Evolutionary conservation across 2,797 vertebrate genomes (phyloP), one percentile per base, ranked within the genome.

Genomic region (Smutsia gigantea): DNA sequence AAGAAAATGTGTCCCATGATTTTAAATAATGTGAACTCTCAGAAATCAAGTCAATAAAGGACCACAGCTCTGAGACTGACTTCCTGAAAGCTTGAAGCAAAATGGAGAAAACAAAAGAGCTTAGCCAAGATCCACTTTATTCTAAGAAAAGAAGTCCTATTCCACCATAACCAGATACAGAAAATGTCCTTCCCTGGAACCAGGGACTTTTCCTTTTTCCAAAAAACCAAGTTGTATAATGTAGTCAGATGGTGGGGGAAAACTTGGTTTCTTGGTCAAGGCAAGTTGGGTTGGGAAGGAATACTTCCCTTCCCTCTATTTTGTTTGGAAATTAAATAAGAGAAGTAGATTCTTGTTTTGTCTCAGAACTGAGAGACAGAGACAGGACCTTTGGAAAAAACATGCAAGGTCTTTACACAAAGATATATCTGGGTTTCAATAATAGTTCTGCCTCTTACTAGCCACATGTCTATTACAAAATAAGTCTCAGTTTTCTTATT

Each of bases 271-370:
- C 34, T 85, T 88, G 55, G 37, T 95, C n/a, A 46, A 69, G 90
- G 69, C 84, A 87, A 59, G 4, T 53, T 27, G 1, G 18, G 21
- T 12, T 87, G 17, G 31, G 9, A 15, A 90, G 19, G 10, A 4
- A 93, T n/a, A 86, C 71, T 83, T 57, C 14, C 25, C 23, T 79
- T 72, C 14, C 46, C 46, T 46, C 46, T 77, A 39, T 59, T 87
- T 90, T 66, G 11, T 61, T 82, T 77, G 72, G n/a, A 93, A 94
- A 93, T 81, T 66, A 94, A 71, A 7, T 92, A 57, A 77, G 77
- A 84, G 37, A 92, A 18, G 34, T 42, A 2, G 10, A 53, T 93
- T 83, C 15, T 81, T 64, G 74, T 69, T 85, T 91, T 49, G 34
- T 79, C 14, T 18, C 10, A 64, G 14, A 77, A 77, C 49, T 46